Evolutionary conservation across 2,888 invertebrate genomes (phyloP), one percentile per base, ranked within the genome.

Genomic region (Drosophila kambysellisi): DNA sequence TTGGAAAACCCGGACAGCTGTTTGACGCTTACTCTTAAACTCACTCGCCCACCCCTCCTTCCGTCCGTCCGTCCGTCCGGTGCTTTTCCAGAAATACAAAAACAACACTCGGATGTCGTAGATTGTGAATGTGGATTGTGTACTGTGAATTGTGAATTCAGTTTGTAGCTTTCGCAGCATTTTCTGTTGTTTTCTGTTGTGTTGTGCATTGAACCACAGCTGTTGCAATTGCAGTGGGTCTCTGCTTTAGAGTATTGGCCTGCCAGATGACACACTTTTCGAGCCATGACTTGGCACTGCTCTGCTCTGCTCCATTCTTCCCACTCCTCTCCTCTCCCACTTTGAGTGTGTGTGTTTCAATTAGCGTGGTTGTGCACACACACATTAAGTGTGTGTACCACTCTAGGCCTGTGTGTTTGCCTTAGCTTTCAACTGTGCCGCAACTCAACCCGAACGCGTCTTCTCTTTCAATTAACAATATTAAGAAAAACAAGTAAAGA

Each of bases 1-100:
- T 79, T 75, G 79, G 79, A 79, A 79, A 79, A 67, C 58, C 75
- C 78, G 64, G 67, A 69, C 80, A 77, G 80, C 77, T 74, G 80
- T 80, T 80, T 70, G 71, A 69, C 57, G 76, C 73, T 33, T 33
- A 32, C 70, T 58, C 25, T 57, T 33, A n/a, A 58, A 57, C 63
- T 69, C 54, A 52, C 59, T 48, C 54, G 60, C 37, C 73, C 67
- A 54, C 59, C 32, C 56, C 20, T 54, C 32, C 56, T 20, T 48
- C 25, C 43, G 35, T 54, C 32, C 56, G 30, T 37, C 32, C 56
- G 30, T 54, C 32, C 56, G 30, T 48, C 25, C 43, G 35, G 32
- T 46, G 60, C 58, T 69, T 71, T 69, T 79, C 69, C 79, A 66
- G 43, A 53, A 65, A 33, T 41, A 46, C 20, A 43, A 0, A 46